A percentile compares a stretch with the other conserved stretches of the same genome.
Conservation (phyloP, 2,113 vertebrate species). For the Chauna torquata region DNA sequence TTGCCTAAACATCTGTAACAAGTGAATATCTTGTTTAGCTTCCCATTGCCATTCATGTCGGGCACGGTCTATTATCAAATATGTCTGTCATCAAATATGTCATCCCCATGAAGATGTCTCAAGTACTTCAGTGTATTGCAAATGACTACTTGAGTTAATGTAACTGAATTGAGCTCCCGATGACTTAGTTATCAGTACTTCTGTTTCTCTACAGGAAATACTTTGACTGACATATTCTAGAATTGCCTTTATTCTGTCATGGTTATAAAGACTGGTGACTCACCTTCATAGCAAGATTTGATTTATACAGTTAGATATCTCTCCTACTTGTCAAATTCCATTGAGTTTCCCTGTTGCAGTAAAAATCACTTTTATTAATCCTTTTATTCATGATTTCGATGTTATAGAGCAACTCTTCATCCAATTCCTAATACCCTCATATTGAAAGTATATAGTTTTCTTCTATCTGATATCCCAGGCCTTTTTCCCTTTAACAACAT, state of each 20-base stretch:
- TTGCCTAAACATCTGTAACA: not conserved
- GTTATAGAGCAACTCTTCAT: not conserved
- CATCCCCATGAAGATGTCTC: not conserved
- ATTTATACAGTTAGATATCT: not conserved
- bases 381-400: not conserved
- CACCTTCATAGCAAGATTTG: not conserved
- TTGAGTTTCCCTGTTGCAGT: not conserved
- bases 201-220: not conserved
- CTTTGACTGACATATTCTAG: not conserved
- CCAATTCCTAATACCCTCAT: not conserved
- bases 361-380: not conserved
- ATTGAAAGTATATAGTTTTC: not conserved
- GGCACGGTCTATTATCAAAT: not conserved
- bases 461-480: not conserved
- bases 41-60: not conserved
- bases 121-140: not conserved
- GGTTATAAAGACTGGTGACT: not conserved
- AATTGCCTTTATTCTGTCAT: not conserved
- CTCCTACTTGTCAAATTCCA: not conserved
- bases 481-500: not conserved
- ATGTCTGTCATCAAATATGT: not conserved
- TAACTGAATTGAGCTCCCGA: not conserved
- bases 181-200: not conserved
- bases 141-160: not conserved
- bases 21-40: not conserved